A percentile compares a stretch with the other conserved stretches of the same genome.
These are phyloP conservation scores for Drosophila watanabei DNA, from an alignment of 1,140 invertebrate genomes.

Conservation along the genomic window DNA sequence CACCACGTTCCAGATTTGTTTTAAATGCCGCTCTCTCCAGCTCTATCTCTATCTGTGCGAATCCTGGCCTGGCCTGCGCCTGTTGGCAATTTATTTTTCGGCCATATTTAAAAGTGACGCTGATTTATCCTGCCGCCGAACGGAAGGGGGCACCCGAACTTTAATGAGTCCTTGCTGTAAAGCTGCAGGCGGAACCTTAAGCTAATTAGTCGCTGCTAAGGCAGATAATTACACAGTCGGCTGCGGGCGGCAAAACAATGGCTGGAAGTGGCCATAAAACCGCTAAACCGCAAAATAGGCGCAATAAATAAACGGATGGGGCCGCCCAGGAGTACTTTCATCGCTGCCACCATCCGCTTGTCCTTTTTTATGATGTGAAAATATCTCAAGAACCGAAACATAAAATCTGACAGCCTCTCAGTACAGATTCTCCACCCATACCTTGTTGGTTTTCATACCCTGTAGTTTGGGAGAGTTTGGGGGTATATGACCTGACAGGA, in stretches of 20 bases:
- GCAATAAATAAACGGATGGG: slow-evolving; percentile 72
- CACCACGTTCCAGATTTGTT: slow-evolving; percentile 13
- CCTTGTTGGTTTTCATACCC: not conserved
- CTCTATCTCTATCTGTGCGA: not conserved
- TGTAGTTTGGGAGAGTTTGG: not conserved
- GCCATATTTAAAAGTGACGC: slow-evolving; percentile 64
- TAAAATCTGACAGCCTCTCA: slow-evolving; percentile 38
- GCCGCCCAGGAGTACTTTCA: slow-evolving; percentile 25
- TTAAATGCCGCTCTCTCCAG: not conserved
- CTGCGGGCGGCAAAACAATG: slow-evolving; percentile 47
- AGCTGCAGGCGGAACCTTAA: slow-evolving; percentile 49
- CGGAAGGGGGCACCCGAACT: slow-evolving; percentile 3
- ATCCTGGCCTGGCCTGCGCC: not conserved
- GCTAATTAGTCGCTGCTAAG: slow-evolving; percentile 74
- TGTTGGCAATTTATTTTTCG: slow-evolving; percentile 61
- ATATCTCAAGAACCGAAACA: slow-evolving; percentile 26
- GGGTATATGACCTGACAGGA: not conserved
- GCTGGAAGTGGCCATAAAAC: slow-evolving; percentile 73
- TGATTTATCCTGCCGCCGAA: slow-evolving; percentile 50
- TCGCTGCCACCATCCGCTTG: slow-evolving; percentile 14
- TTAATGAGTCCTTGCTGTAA: slow-evolving; percentile 41
- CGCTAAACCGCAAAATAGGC: slow-evolving; percentile 82
- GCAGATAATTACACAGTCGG: slow-evolving; percentile 69
- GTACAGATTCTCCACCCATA: not conserved
- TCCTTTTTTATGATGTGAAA: slow-evolving; percentile 48